phyloP scores from a whole-genome alignment of 2,797 vertebrate genomes.

The Trachurus trachurus region DNA sequence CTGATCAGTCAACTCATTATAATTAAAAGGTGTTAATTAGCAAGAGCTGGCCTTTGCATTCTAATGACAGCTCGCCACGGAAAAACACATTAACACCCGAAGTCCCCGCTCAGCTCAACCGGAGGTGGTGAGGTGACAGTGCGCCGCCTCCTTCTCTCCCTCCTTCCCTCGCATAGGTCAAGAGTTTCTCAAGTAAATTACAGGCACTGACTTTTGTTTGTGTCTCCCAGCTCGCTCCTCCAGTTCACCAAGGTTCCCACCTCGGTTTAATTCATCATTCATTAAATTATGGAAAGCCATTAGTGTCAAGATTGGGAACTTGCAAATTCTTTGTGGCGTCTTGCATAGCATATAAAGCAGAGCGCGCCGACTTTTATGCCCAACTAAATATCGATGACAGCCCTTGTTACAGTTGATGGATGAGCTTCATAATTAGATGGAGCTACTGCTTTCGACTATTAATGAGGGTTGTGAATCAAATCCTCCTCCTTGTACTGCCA shows the following conservation, averaged over 20 bases:
- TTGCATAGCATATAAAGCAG: conserved; percentile 94
- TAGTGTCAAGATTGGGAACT: conserved; percentile 92
- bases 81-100: conserved; percentile 33
- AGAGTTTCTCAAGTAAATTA: conserved; percentile 73
- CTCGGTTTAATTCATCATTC: conserved; percentile 92
- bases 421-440: conserved; percentile 91
- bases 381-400: conserved; percentile 92
- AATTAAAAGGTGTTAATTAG: conserved; percentile 78
- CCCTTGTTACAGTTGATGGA: conserved; percentile 93
- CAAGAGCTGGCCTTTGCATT: conserved; percentile 51
- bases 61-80: conserved; percentile 26
- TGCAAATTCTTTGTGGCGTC: conserved; percentile 91
- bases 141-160: conserved; percentile 24
- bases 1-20: conserved; percentile 76
- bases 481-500: conserved; percentile 42
- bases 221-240: conserved; percentile 81
- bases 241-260: conserved; percentile 87
- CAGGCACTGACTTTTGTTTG: conserved; percentile 80
- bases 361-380: conserved; percentile 83
- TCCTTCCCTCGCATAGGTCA: conserved; percentile 39
- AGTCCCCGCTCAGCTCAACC: conserved; percentile 35
- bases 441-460: conserved; percentile 84
- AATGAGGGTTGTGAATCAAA: conserved; percentile 83
- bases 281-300: conserved; percentile 95
- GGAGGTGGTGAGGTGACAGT: conserved; percentile 46